Conservation (phyloP, 2,113 vertebrate species). For the Oxyruncus cristatus region DNA sequence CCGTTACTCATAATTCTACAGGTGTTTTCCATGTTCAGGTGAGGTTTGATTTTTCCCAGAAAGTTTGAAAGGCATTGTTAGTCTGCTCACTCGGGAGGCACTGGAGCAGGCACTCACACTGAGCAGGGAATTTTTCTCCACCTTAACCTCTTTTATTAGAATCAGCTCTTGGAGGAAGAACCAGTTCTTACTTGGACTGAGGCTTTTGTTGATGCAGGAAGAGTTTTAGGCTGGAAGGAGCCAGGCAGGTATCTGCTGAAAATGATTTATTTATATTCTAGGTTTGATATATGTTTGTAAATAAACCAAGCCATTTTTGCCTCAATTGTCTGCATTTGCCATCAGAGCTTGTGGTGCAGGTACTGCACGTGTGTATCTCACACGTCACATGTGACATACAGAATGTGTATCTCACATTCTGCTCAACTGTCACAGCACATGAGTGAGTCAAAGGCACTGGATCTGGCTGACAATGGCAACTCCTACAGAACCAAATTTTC, state of each 20-base stretch:
- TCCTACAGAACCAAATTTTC: neutral
- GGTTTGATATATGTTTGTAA: neutral
- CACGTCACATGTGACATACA: too few relatives aligned
- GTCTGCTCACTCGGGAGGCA: neutral
- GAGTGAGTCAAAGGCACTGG: neutral
- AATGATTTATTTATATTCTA: neutral
- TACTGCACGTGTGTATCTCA: neutral
- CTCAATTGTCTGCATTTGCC: neutral
- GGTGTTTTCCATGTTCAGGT: neutral
- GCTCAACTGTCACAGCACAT: neutral
- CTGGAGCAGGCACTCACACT: neutral
- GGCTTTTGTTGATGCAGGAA: neutral
- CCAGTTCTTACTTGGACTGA: neutral
- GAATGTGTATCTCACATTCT: neutral
- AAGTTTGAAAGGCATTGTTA: neutral
- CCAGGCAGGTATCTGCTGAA: neutral
- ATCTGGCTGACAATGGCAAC: neutral
- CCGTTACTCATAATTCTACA: neutral
- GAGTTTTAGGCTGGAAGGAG: neutral
- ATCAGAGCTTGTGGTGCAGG: neutral
- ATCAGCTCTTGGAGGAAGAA: neutral
- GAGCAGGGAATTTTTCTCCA: neutral
- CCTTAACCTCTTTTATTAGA: neutral
- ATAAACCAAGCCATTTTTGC: neutral
- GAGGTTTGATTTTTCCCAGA: conserved; percentile 1